Evolutionary conservation across 2,888 invertebrate genomes (phyloP), one percentile per base, ranked within the genome.

Genomic region (Acronicta leporina): DNA sequence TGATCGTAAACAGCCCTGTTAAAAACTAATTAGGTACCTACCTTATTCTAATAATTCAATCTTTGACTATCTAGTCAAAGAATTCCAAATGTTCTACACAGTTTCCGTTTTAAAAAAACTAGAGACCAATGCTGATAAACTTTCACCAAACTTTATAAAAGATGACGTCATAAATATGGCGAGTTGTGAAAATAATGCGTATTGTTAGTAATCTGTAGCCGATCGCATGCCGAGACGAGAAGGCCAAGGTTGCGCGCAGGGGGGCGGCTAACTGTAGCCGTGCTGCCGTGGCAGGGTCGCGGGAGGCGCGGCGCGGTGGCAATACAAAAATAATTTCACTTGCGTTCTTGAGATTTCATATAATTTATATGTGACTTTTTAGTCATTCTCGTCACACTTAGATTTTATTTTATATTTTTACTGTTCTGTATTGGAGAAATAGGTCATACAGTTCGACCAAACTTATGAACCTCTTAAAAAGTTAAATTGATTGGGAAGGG

Each of bases 221-320:
- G 76, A 73, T 77, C 72, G 73, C 70, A 74, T 73, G 79, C 74
- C 76, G 72, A 66, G 75, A 52, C 63, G 69, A 75, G 77, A 86
- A 86, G 87, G 88, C 86, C 87, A 87, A 88, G 88, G 88, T 87
- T 87, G 83, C 73, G 74, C 60, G 77, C 69, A 71, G 68, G 64
- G 33, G 76, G 49, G 68, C 47, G 67, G 56, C 66, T 78, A 78
- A 78, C 81, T 77, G 80, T 82, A 75, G 56, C 51, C 44, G 62
- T 77, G 79, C 81, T 75, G 56, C 51, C 44, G 56, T 27, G 57
- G 57, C 69, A 73, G 73, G 67, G 68, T 71, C 69, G 54, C 54
- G 46, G 11, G 5, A 2, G 2, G 25, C 5, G 25, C 30, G 30
- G 10, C 35, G 35, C 35, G 35, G 54, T 52, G 44, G 8, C 47